Evolutionary conservation across 2,888 invertebrate species (phyloP), one percentile per base, ranked within the genome.

Genomic region (Andrena minutula): DNA sequence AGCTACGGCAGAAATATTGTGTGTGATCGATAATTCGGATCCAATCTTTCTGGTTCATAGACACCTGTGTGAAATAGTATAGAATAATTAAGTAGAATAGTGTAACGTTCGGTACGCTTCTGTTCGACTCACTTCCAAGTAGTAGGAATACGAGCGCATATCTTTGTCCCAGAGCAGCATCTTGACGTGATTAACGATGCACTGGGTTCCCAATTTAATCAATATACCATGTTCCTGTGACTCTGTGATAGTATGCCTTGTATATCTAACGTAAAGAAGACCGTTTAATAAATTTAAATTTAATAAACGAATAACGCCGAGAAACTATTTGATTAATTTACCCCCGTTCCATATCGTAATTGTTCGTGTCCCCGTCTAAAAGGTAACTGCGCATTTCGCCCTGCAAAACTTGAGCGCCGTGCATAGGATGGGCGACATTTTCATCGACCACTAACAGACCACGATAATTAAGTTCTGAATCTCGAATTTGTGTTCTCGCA

Each of bases 41-140:
- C 99, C 99, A 99, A 94, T 99, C 98, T 93, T 97, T 97, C 94
- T 98, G 97, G 95, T 99, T 98, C 94, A 99, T 98, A 0, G 99
- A 99, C 35, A 98, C 98, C 93, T 94, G 69, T 94, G 69, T 51
- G 73, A 68, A 58, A 78, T 65, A 61, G 70, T 58, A 32, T 26
- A 66, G 0, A 56, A 60, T 78, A 51, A 82, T 77, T 41, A 26
- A 20, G 51, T 10, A 61, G n/a, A 72, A 76, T 60, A 41, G 30
- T 26, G n/a, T 47, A 32, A 66, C 16, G 20, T 61, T 30, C 16
- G 47, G 61, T 23, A 47, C 35, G 20, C 12, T n/a, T 16, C 28
- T 41, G 1, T 61, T n/a, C 23, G 2, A 60, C 72, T 69, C 16
- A 93, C 93, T 94, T 98, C 98, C 90, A 98, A 97, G 90, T 96